A percentile compares a stretch with the other conserved stretches of the same genome.
Conservation (phyloP, 1,140 invertebrate species). For the Drosophila bifasciata region DNA sequence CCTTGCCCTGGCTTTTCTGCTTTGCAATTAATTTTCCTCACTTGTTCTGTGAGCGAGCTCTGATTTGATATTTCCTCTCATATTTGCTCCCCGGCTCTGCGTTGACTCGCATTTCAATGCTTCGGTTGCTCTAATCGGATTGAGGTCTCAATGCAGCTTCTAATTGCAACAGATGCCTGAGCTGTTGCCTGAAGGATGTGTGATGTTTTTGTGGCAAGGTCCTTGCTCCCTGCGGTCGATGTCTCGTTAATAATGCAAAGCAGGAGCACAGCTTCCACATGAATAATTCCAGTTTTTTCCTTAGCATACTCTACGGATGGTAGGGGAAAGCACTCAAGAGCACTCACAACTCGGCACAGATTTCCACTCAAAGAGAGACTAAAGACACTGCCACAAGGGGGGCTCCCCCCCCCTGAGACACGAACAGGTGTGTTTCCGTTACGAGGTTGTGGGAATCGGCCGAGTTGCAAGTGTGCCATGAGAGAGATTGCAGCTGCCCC, state of each 20-base stretch:
- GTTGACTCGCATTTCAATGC: not conserved
- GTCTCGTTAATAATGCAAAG: constrained; percentile 47
- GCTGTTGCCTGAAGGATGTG: not conserved
- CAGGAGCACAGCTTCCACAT: constrained; percentile 32
- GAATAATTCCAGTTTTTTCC: constrained; percentile 37
- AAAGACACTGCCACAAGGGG: not conserved
- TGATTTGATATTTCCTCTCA: not conserved
- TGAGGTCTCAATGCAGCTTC: constrained; percentile 48
- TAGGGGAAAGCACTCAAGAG: constrained; percentile 10
- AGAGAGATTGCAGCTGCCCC: constrained; percentile 29
- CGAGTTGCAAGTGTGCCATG: constrained; percentile 32
- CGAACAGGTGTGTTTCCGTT: constrained; percentile 18
- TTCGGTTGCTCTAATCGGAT: not conserved
- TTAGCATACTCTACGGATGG: constrained; percentile 35
- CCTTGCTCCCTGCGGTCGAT: constrained; percentile 35
- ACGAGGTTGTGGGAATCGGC: constrained; percentile 47
- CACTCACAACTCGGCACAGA: not conserved
- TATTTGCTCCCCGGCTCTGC: not conserved
- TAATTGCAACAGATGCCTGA: constrained; percentile 49
- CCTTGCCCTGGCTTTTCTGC: not conserved
- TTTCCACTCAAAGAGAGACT: constrained; percentile 13
- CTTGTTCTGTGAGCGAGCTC: constrained; percentile 12
- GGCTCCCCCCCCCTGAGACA: no score
- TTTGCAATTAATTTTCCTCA: constrained; percentile 34
- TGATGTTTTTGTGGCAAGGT: constrained; percentile 35